Base-by-base conservation (phyloP, 2,797 vertebrate genomes). In the Coregonus suidteri region DNA sequence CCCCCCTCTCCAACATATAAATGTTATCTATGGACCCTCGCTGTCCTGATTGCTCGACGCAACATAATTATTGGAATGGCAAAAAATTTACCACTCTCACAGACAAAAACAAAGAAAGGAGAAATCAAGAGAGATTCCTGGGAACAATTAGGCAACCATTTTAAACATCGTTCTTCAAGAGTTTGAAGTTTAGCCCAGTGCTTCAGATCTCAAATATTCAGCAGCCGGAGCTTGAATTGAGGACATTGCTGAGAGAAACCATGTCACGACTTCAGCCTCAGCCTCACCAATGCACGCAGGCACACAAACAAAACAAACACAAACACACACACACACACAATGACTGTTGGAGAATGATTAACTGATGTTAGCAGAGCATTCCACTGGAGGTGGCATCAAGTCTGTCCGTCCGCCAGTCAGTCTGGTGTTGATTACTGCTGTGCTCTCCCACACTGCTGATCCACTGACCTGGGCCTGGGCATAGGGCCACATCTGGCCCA, bases 101-200 rank as follows among this genome's bases (percentile, higher is more conserved):
- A 47, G 75, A 87, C 53, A 79, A 77, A 92, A 84, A 85, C 79
- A 91, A 85, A 51, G 78, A 75, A 86, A 79, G 25, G 13, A 25
- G n/a, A 30, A 87, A 73, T 79, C 20, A 71, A 80, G 34, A 77
- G 66, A 82, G 41, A 47, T 78, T 81, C 54, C 82, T 92, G 89
- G 75, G 76, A 88, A 83, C 76, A 87, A 86, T 93, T 90, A 87
- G 71, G 62, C 31, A 84, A 86, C 74, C 83, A 83, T 88, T 87
- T 86, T 13, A 84, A 86, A 82, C 80, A 69, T 80, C 77, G 64
- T 85, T 81, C 64, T 86, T 86, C 78, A 77, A 77, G 81, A 84
- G 73, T 87, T 85, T 88, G 71, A 81, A 83, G 74, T 77, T 69
- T 7, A 47, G 13, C 59, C 70, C 73, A 73, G 4, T 64, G 71